Conservation (phyloP, 2,113 vertebrate genomes). For the Otolemur garnettii region DNA sequence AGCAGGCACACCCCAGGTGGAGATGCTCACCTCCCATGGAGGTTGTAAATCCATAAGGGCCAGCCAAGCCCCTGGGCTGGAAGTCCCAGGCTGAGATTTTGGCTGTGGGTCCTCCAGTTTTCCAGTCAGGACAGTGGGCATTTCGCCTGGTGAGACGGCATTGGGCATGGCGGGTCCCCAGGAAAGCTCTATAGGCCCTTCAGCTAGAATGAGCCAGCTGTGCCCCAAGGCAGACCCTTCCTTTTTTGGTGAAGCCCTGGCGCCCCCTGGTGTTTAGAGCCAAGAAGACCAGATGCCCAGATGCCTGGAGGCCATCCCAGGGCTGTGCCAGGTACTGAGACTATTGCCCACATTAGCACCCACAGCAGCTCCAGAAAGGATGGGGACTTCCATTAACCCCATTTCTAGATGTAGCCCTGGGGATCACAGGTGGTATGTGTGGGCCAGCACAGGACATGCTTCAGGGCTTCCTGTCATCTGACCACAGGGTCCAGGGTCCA, state of each 20-base stretch:
- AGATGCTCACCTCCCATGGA: neutral
- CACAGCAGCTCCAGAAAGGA: neutral
- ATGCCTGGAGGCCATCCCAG: rapidly evolving
- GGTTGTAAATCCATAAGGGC: no score
- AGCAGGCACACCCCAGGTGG: no score
- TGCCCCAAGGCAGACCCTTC: no score
- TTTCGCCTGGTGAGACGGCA: no score
- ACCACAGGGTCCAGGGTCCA: neutral
- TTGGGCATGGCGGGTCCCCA: no score
- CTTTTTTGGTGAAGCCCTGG: neutral
- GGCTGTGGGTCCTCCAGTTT: neutral
- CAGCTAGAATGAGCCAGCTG: rapidly evolving
- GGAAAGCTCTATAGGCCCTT: neutral
- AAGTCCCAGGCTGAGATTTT: neutral
- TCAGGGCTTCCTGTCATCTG: neutral
- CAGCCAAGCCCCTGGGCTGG: neutral
- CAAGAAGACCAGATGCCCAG: neutral
- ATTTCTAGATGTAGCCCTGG: neutral
- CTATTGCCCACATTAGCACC: rapidly evolving
- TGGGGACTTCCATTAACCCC: neutral
- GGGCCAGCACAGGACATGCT: neutral
- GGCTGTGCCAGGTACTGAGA: neutral
- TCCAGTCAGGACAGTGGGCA: neutral
- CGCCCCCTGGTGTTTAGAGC: constrained; percentile 26
- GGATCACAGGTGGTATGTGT: neutral